Conservation (phyloP, 2,888 invertebrate species). For the Parthenolecanium corni region DNA sequence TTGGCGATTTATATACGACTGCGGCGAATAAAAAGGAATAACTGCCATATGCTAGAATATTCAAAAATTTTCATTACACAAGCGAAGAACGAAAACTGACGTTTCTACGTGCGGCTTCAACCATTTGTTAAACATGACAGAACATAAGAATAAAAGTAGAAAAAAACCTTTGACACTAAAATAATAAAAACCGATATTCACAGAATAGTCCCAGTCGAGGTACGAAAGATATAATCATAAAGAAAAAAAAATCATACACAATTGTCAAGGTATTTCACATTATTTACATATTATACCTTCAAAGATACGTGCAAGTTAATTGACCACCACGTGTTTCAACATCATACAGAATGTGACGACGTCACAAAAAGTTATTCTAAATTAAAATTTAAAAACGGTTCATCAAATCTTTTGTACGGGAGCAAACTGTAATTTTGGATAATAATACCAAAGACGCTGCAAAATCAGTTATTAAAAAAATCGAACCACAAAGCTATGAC, state of each 20-base stretch:
- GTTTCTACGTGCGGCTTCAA: no score
- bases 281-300: neutral
- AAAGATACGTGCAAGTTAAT: neutral
- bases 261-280: neutral
- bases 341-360: no score
- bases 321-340: no score
- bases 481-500: neutral
- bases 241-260: neutral
- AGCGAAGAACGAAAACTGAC: no score
- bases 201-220: neutral
- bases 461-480: neutral
- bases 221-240: neutral
- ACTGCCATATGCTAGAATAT: no score
- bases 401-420: neutral
- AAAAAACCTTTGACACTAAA: neutral
- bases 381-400: neutral
- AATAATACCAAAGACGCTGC: neutral
- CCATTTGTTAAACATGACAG: neutral
- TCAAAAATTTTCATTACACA: no score
- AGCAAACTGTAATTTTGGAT: no score
- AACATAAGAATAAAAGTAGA: neutral
- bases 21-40: no score
- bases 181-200: neutral
- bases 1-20: no score
- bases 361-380: neutral